A percentile compares a stretch with the other conserved stretches of the same genome.
These are phyloP conservation scores for Sinocyclocheilus maitianheensis DNA, from an alignment of 2,113 vertebrate genomes.

Conservation along the genomic window DNA sequence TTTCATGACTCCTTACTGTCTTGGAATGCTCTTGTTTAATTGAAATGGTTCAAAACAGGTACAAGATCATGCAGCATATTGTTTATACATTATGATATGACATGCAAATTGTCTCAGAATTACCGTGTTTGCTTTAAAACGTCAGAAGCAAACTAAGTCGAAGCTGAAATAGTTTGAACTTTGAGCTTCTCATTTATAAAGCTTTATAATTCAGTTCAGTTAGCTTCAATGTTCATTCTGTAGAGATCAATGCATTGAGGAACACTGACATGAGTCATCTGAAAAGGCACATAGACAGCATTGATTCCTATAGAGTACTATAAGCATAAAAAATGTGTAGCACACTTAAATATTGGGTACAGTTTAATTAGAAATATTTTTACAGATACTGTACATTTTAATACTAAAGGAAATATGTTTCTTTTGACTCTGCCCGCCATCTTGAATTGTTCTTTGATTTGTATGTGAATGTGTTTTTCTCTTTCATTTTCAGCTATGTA, in stretches of 20 bases:
- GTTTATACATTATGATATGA: not conserved
- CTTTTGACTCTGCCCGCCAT: not conserved
- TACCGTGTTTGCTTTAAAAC: not conserved
- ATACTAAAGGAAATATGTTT: not conserved
- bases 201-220: not conserved
- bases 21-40: not conserved
- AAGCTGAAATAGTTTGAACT: not conserved
- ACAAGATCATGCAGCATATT: not conserved
- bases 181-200: not conserved
- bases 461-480: not conserved
- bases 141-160: not conserved
- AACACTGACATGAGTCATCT: not conserved
- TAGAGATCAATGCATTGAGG: not conserved
- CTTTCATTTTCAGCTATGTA: conserved; percentile 78
- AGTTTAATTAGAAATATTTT: not conserved
- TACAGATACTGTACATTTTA: not conserved
- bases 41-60: not conserved
- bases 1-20: not conserved
- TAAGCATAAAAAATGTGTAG: not conserved
- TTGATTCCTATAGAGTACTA: not conserved
- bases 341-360: not conserved
- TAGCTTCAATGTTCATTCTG: not conserved
- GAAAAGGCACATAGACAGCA: not conserved
- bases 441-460: not conserved
- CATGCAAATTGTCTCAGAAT: not conserved